These are phyloP conservation scores for Palythoa heliodiscus DNA, from an alignment of 92 coral and sea anemone genomes.

Conservation along the genomic window DNA sequence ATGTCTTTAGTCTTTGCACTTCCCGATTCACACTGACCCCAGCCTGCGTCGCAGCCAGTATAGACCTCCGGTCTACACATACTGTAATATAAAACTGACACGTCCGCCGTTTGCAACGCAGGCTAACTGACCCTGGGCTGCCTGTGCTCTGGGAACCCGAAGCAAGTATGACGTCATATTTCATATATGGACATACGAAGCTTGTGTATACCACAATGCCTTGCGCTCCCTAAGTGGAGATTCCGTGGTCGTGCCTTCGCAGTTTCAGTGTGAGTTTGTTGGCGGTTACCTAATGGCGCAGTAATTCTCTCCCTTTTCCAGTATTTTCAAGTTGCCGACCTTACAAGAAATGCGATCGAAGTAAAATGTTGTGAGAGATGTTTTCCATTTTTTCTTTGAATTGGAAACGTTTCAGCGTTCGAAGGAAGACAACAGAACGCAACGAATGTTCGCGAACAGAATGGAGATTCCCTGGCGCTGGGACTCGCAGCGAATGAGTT, in stretches of 20 bases:
- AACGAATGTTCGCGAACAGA: constrained; percentile 1
- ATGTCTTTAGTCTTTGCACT: too few relatives aligned
- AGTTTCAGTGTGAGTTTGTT: not conserved
- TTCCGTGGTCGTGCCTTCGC: constrained; percentile 30
- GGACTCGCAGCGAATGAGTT: not conserved
- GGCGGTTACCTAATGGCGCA: constrained; percentile 4
- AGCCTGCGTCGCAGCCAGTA: too few relatives aligned
- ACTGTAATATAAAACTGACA: too few relatives aligned
- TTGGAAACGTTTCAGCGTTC: not conserved
- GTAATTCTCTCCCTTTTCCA: not conserved
- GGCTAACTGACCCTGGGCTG: too few relatives aligned
- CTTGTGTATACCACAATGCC: constrained; percentile 16
- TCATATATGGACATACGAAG: constrained; percentile 5
- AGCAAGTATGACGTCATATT: not conserved
- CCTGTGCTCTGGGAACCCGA: too few relatives aligned
- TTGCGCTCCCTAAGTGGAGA: constrained; percentile 32
- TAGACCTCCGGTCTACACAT: too few relatives aligned
- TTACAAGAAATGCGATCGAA: not conserved
- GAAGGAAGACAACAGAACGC: not conserved
- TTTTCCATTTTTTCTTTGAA: not conserved
- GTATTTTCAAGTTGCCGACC: not conserved
- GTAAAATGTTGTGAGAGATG: not conserved
- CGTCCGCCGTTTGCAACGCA: too few relatives aligned
- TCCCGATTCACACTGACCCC: too few relatives aligned
- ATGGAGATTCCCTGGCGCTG: constrained; percentile 45